Evolutionary conservation across 2,113 vertebrate genomes (phyloP).

Genomic region (Perccottus glenii): DNA sequence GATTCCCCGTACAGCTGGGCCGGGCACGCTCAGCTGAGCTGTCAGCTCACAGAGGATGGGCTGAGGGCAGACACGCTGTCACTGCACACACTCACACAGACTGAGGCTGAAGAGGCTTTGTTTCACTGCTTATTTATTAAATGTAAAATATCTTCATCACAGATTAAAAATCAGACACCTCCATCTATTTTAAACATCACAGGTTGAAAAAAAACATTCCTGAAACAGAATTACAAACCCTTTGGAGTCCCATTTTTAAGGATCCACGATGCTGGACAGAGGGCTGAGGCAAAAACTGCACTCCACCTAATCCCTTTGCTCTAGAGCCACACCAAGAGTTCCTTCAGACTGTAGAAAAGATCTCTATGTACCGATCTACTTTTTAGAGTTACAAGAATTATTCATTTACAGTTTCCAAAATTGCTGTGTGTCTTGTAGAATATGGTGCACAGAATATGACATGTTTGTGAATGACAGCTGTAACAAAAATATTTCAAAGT

Average conservation of each 20-base stretch:
- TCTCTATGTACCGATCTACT: constrained; percentile 11
- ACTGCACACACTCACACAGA: background rate
- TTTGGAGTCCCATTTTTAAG: constrained; percentile 70
- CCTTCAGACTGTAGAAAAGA: constrained; percentile 21
- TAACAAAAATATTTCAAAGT: background rate
- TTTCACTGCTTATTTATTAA: constrained; percentile 88
- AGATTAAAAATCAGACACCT: constrained; percentile 87
- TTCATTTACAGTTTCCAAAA: constrained; percentile 12
- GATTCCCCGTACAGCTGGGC: constrained; percentile 81
- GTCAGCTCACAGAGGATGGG: constrained; percentile 80
- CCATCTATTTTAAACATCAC: constrained; percentile 82
- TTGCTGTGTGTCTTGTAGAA: background rate
- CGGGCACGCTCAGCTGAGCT: constrained; percentile 83
- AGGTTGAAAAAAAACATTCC: constrained; percentile 79
- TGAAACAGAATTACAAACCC: constrained; percentile 76
- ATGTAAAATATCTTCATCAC: constrained; percentile 89
- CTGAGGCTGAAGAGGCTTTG: constrained; percentile 32
- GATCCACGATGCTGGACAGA: constrained; percentile 70
- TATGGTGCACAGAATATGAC: constrained; percentile 4
- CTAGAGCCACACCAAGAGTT: constrained; percentile 29
- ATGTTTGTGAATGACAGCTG: constrained; percentile 22
- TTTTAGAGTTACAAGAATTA: constrained; percentile 18
- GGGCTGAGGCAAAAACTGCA: constrained; percentile 79
- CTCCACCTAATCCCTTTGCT: constrained; percentile 42
- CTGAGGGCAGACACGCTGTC: constrained; percentile 60